Evolutionary conservation across 2,113 vertebrate species (phyloP).

Genomic region (Amphiprion percula): DNA sequence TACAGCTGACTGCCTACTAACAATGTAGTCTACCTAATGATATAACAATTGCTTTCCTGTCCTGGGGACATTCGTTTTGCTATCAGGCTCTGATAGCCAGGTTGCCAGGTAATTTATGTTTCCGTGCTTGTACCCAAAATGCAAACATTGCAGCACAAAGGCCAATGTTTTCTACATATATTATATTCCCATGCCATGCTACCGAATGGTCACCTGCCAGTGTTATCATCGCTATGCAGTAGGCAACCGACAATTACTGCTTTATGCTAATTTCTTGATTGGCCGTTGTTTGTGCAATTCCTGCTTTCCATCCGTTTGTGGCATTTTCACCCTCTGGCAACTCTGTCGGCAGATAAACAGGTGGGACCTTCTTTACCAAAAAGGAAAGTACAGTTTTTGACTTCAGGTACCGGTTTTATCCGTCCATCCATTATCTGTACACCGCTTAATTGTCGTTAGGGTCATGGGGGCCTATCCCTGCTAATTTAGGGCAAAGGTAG

Average conservation of each 20-base stretch:
- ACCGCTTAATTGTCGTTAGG: too few species aligned
- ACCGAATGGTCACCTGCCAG: too few species aligned
- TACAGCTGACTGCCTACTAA: background rate
- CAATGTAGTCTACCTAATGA: background rate
- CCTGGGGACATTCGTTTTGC: background rate
- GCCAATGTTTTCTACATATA: too few species aligned
- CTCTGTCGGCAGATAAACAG: background rate
- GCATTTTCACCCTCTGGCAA: background rate
- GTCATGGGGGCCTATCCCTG: too few species aligned
- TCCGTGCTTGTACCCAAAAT: background rate
- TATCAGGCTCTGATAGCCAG: background rate
- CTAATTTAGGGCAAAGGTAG: too few species aligned
- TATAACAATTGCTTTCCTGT: background rate
- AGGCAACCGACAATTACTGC: slow-evolving; percentile 6
- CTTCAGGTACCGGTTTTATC: background rate
- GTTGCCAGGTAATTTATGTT: background rate
- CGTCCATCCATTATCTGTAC: too few species aligned
- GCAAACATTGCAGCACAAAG: too few species aligned
- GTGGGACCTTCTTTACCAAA: too few species aligned
- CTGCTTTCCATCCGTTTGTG: background rate
- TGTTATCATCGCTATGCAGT: background rate
- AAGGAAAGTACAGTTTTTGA: background rate
- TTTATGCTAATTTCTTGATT: slow-evolving; percentile 21
- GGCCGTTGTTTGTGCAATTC: background rate
- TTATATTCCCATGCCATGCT: background rate